phyloP scores from a whole-genome alignment of 2,797 vertebrate genomes.

The Botia almorhae region DNA sequence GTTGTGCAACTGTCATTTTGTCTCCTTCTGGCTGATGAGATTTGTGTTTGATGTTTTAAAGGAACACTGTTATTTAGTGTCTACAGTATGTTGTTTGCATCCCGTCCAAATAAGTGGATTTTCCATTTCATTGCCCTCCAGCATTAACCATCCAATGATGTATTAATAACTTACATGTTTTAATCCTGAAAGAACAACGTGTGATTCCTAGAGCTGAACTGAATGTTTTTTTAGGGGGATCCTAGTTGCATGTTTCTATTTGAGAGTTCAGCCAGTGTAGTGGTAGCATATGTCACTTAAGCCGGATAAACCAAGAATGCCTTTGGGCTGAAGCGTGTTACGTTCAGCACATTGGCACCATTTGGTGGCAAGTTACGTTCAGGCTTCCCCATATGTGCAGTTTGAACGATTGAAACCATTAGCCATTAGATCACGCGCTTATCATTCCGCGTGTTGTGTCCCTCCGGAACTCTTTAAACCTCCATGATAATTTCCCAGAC shows the following conservation, averaged over 20 bases:
- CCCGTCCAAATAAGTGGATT: constrained; percentile 13
- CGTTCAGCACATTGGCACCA: background rate
- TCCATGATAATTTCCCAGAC: constrained; percentile 3
- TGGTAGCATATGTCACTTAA: constrained; percentile 22
- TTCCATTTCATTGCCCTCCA: background rate
- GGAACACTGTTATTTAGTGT: background rate
- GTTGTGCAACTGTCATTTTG: constrained; percentile 18
- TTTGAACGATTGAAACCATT: background rate
- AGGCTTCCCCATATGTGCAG: constrained; percentile 5
- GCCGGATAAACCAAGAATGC: constrained; percentile 15
- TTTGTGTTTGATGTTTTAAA: constrained; percentile 14
- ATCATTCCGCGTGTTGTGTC: background rate
- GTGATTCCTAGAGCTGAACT: background rate
- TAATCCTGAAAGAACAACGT: background rate
- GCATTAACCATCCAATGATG: background rate
- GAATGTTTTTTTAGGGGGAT: background rate
- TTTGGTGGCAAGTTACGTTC: constrained; percentile 11
- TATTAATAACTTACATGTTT: background rate
- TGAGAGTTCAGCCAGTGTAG: constrained; percentile 13
- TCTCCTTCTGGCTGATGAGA: constrained; percentile 8
- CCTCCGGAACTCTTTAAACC: constrained; percentile 9
- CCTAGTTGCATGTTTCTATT: background rate
- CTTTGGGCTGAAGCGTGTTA: constrained; percentile 1
- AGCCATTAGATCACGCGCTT: background rate
- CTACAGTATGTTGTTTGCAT: background rate